phyloP scores from a whole-genome alignment of 2,797 vertebrate genomes.

The Periparus ater region DNA sequence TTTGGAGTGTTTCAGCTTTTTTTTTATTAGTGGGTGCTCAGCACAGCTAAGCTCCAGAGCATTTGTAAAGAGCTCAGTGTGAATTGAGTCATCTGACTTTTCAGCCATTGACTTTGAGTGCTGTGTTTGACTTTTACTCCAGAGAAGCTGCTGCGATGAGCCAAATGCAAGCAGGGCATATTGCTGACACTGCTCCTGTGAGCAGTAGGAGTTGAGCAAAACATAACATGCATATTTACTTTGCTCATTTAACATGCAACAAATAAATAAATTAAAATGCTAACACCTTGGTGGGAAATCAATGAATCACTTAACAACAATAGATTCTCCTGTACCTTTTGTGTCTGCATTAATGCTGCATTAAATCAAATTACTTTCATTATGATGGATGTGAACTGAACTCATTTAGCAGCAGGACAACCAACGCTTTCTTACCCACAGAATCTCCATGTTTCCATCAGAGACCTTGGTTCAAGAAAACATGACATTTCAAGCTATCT shows the following conservation, averaged over 20 bases:
- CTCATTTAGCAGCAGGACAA: constrained; percentile 12
- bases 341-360: constrained; percentile 41
- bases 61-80: background rate
- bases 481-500: background rate
- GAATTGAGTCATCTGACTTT: background rate
- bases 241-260: constrained; percentile 38
- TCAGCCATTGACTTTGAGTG: background rate
- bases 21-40: background rate
- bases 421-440: background rate
- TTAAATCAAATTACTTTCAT: constrained; percentile 47
- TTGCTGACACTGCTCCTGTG: constrained; percentile 30
- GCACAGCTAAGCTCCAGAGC: background rate
- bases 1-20: background rate
- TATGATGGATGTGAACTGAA: constrained; percentile 29
- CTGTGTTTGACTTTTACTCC: background rate
- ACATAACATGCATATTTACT: background rate
- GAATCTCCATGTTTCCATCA: background rate
- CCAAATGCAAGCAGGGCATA: background rate
- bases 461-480: background rate
- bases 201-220: background rate
- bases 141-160: background rate
- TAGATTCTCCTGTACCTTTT: constrained; percentile 34
- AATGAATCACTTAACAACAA: constrained; percentile 46
- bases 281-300: constrained; percentile 49
- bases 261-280: constrained; percentile 60